phyloP scores from a whole-genome alignment of 1,140 invertebrate species.

The Octopus sinensis region DNA sequence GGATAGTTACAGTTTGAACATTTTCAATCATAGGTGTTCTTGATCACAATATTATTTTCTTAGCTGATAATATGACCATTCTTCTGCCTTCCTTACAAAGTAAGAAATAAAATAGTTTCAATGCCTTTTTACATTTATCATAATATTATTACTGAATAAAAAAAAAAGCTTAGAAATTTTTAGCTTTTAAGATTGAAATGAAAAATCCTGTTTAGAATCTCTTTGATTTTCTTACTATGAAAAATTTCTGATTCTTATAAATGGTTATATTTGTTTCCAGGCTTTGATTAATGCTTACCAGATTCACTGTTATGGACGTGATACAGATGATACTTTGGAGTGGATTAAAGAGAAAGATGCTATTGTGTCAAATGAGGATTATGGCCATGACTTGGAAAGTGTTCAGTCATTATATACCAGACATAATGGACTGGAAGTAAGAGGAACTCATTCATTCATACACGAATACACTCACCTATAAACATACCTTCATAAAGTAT shows the following conservation, averaged over 20 bases:
- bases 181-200: slow-evolving; percentile 1
- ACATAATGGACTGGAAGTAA: slow-evolving; percentile 94
- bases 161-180: background rate
- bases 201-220: slow-evolving; percentile 13
- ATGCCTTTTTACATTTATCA: too few relatives aligned
- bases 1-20: too few relatives aligned
- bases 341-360: slow-evolving; percentile 99
- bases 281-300: slow-evolving; percentile 94
- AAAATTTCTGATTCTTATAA: slow-evolving; percentile 15
- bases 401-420: slow-evolving; percentile 95
- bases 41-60: too few relatives aligned
- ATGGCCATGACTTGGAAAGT: slow-evolving; percentile 91
- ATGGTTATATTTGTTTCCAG: slow-evolving; percentile 46
- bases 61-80: too few relatives aligned
- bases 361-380: slow-evolving; percentile 90
- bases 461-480: too few relatives aligned
- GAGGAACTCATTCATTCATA: slow-evolving; percentile 53
- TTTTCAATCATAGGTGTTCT: too few relatives aligned
- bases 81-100: too few relatives aligned
- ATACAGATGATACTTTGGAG: slow-evolving; percentile 97
- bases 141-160: background rate
- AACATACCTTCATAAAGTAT: too few relatives aligned
- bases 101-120: too few relatives aligned
- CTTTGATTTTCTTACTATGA: background rate
- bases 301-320: slow-evolving; percentile 90